phyloP scores from a whole-genome alignment of 2,888 invertebrate species.

The Osedax frankpressi region DNA sequence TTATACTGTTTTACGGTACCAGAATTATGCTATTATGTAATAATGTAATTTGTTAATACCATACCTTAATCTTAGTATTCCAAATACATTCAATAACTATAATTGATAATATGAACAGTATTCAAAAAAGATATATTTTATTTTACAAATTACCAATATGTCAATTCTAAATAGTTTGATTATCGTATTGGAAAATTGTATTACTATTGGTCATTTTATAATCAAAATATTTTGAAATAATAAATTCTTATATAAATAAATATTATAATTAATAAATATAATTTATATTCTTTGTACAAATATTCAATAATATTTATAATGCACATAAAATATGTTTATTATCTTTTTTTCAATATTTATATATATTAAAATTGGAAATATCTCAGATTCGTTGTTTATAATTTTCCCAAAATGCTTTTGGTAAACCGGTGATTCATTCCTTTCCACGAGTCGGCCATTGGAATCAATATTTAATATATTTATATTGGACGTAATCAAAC shows the following conservation, averaged over 20 bases:
- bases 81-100: too few relatives aligned
- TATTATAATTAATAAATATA: too few relatives aligned
- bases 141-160: background rate
- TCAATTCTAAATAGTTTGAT: background rate
- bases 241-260: too few relatives aligned
- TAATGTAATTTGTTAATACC: too few relatives aligned
- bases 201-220: background rate
- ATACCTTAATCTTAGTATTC: too few relatives aligned
- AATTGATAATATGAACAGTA: too few relatives aligned
- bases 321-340: background rate
- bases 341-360: background rate
- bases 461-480: background rate
- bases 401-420: background rate
- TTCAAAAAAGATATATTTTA: background rate
- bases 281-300: too few relatives aligned
- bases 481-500: background rate
- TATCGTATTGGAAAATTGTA: background rate
- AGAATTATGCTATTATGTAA: too few relatives aligned
- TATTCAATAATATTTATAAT: too few relatives aligned
- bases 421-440: background rate
- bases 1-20: too few relatives aligned
- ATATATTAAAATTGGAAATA: background rate
- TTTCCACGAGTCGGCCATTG: conserved; percentile 15
- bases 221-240: background rate
- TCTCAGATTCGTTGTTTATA: background rate